Conservation (phyloP, 2,888 invertebrate species). For the Meandrusa payeni region DNA sequence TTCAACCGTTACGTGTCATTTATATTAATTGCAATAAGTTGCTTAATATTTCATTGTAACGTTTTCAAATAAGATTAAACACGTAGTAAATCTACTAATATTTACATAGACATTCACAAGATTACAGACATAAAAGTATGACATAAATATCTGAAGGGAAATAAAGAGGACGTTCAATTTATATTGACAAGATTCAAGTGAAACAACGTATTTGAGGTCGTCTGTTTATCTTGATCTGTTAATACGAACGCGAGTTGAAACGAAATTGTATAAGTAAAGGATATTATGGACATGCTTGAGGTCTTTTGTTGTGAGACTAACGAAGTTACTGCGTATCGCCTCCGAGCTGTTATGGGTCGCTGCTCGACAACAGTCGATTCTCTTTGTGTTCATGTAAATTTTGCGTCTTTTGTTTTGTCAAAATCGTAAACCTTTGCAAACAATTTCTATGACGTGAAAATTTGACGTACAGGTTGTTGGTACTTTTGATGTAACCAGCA, state of each 20-base stretch:
- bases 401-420: constrained; percentile 12
- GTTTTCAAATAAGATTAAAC: too few relatives aligned
- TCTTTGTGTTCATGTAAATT: constrained; percentile 16
- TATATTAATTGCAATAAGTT: too few relatives aligned
- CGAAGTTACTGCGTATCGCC: background rate
- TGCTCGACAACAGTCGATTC: constrained; percentile 8
- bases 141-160: background rate
- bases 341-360: constrained; percentile 8
- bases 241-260: background rate
- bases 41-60: too few relatives aligned
- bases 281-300: constrained; percentile 12
- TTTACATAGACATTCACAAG: background rate
- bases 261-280: constrained; percentile 7
- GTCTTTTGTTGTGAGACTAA: constrained; percentile 2
- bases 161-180: background rate
- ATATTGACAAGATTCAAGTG: background rate
- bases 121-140: too few relatives aligned
- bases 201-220: background rate
- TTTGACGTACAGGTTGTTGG: too few relatives aligned
- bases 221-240: constrained; percentile 1
- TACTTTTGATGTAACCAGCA: too few relatives aligned
- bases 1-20: too few relatives aligned
- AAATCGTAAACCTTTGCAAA: constrained; percentile 2
- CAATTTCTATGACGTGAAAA: background rate
- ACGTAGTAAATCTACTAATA: too few relatives aligned